phyloP scores from a whole-genome alignment of 2,797 vertebrate genomes.

The Acanthornis magna region DNA sequence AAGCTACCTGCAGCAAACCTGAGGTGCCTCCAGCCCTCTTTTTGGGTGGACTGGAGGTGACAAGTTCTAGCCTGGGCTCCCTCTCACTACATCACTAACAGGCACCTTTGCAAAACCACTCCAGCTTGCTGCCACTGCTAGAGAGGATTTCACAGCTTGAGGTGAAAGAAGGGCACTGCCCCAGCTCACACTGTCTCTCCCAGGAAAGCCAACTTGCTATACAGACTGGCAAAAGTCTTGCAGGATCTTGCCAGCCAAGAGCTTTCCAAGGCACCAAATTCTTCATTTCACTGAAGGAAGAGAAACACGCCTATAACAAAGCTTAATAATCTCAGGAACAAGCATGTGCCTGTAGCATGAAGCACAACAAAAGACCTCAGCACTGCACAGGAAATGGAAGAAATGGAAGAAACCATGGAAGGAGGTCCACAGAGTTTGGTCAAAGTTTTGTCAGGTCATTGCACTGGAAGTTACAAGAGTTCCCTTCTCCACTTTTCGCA shows the following conservation, averaged over 20 bases:
- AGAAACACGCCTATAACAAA: accelerated
- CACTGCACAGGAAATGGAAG: neutral
- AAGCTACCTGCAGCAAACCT: neutral
- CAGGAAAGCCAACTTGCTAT: neutral
- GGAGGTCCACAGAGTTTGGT: neutral
- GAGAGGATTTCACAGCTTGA: neutral
- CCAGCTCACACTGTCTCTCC: neutral
- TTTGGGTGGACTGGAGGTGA: neutral
- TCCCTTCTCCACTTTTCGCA: neutral
- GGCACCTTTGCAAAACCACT: neutral
- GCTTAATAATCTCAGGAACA: neutral
- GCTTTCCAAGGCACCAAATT: neutral
- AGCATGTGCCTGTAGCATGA: neutral
- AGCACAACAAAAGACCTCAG: neutral
- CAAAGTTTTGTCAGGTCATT: neutral
- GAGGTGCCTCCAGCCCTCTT: neutral
- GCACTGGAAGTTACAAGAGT: neutral
- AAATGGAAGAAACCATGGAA: neutral
- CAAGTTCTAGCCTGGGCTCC: neutral
- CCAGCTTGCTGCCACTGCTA: neutral
- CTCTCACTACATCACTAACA: neutral
- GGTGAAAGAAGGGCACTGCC: neutral
- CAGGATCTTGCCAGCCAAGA: neutral
- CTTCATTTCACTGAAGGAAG: neutral
- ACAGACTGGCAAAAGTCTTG: neutral